A percentile compares a stretch with the other conserved stretches of the same genome.
Conservation (phyloP, 2,888 invertebrate species). For the Criorhina ranunculi region DNA sequence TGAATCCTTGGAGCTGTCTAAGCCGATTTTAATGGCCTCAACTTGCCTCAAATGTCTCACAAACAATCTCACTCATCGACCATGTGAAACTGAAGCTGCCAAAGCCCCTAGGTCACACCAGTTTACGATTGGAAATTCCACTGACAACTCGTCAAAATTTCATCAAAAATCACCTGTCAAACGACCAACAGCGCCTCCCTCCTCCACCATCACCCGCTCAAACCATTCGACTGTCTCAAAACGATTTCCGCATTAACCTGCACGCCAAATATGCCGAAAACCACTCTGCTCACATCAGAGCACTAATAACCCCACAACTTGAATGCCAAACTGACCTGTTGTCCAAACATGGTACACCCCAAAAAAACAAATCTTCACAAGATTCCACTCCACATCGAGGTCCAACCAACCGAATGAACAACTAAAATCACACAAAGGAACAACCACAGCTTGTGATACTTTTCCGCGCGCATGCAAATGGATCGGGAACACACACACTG, state of each 20-base stretch:
- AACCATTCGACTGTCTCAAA: conserved; percentile 27
- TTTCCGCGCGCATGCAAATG: conserved; percentile 57
- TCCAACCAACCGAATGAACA: conserved; percentile 23
- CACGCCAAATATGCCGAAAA: conserved; percentile 57
- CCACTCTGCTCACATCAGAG: conserved; percentile 56
- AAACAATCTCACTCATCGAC: background rate
- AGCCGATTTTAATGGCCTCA: background rate
- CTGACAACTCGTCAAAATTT: conserved; percentile 1
- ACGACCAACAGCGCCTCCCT: background rate
- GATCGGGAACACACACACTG: conserved; percentile 18
- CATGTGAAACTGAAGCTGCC: background rate
- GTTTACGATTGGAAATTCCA: background rate
- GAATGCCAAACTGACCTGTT: conserved; percentile 63
- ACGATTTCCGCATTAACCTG: conserved; percentile 61
- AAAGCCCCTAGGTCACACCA: background rate
- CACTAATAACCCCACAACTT: conserved; percentile 52
- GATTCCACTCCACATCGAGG: conserved; percentile 64
- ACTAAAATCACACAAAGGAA: conserved; percentile 60
- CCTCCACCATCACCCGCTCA: background rate
- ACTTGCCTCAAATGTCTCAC: too few species aligned
- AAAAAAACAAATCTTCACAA: conserved; percentile 25
- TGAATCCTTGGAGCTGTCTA: too few species aligned
- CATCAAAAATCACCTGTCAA: conserved; percentile 35
- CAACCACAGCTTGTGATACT: conserved; percentile 33
- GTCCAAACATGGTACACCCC: conserved; percentile 56